Conservation (phyloP, 2,797 vertebrate genomes). For the Acipenser ruthenus region DNA sequence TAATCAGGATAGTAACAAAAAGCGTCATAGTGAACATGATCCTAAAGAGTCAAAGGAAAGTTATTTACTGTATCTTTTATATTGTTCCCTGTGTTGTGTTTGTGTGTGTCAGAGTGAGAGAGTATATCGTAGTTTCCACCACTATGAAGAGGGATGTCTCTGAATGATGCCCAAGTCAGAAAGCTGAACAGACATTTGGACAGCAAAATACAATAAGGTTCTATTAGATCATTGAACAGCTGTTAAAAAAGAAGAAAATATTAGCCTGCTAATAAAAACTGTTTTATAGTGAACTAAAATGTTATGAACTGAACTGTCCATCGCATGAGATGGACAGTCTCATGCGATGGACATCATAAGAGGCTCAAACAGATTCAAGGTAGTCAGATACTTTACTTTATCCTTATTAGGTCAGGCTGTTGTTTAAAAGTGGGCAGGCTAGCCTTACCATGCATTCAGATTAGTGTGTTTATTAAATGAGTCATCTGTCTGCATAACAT, state of each 20-base stretch:
- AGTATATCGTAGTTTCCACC: too few species aligned
- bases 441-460: constrained; percentile 2
- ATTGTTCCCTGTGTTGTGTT: constrained; percentile 3
- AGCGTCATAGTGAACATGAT: too few species aligned
- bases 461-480: not conserved
- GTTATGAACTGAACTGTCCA: constrained; percentile 6
- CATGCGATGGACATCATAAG: too few species aligned
- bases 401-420: constrained; percentile 18
- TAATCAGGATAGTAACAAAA: too few species aligned
- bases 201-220: not conserved
- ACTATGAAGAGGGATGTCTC: not conserved
- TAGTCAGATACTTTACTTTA: constrained; percentile 25
- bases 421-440: constrained; percentile 1
- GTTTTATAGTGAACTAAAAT: constrained; percentile 16
- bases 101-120: not conserved
- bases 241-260: too few species aligned
- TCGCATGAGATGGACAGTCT: too few species aligned
- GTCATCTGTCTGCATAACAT: not conserved
- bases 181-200: not conserved
- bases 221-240: too few species aligned
- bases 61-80: not conserved
- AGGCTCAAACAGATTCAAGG: constrained; percentile 21
- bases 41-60: too few species aligned
- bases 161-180: not conserved
- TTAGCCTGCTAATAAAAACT: too few species aligned